Evolutionary conservation across 2,113 vertebrate species (phyloP).

Genomic region (Mormyrus iriodes): DNA sequence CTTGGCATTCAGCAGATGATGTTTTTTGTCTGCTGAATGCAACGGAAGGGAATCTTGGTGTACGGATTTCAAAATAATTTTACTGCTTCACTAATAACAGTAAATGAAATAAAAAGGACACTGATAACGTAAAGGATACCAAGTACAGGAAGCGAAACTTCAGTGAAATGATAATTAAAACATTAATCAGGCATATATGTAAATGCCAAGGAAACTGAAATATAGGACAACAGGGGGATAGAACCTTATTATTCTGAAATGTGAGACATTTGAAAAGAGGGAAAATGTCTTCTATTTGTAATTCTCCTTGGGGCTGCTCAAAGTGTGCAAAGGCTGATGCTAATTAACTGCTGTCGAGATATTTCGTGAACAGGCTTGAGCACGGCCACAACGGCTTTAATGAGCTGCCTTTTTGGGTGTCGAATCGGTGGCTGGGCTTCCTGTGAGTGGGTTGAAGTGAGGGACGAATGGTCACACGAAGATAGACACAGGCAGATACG

Average conservation of each 20-base stretch:
- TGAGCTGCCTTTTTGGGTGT: not conserved
- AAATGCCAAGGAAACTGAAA: not conserved
- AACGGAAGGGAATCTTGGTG: not conserved
- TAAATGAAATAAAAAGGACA: not conserved
- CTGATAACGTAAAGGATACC: not conserved
- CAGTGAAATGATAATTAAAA: not conserved
- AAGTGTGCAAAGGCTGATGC: conserved; percentile 42
- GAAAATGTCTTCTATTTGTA: conserved; percentile 22
- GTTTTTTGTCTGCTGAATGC: not conserved
- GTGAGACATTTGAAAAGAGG: conserved; percentile 30
- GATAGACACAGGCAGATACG: not conserved
- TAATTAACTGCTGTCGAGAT: conserved; percentile 51
- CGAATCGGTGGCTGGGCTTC: not conserved
- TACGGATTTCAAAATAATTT: not conserved
- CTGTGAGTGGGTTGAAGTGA: not conserved
- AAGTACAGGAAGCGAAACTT: not conserved
- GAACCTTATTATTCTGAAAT: not conserved
- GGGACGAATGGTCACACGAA: not conserved
- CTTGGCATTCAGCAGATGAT: not conserved
- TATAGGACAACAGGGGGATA: not conserved
- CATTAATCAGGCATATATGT: not conserved
- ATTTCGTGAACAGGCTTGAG: conserved; percentile 40
- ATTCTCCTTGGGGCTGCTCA: conserved; percentile 36
- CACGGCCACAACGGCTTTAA: conserved; percentile 31
- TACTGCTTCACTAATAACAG: not conserved